A percentile compares a stretch with the other conserved stretches of the same genome.
phyloP scores from a whole-genome alignment of 2,113 vertebrate species.

The Marcusenius ussheri region DNA sequence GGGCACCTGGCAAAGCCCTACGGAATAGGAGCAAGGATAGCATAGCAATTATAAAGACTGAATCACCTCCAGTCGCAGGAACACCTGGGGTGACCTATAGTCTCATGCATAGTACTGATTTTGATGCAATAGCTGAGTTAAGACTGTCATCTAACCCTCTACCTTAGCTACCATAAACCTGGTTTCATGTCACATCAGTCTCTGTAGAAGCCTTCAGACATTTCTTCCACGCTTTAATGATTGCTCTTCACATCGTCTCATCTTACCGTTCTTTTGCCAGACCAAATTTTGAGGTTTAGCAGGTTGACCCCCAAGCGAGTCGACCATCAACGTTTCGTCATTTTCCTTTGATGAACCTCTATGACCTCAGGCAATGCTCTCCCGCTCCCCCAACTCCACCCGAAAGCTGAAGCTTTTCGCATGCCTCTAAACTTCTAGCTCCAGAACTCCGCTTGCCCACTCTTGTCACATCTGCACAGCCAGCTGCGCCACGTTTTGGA shows the following conservation, averaged over 20 bases:
- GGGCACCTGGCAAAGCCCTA: background rate
- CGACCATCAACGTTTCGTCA: background rate
- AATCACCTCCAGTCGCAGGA: slow-evolving; percentile 7
- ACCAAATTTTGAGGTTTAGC: background rate
- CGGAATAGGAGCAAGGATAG: background rate
- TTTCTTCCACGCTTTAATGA: background rate
- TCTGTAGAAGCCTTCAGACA: background rate
- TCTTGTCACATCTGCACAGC: background rate
- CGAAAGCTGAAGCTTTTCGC: background rate
- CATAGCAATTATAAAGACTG: slow-evolving; percentile 35
- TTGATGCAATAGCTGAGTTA: background rate
- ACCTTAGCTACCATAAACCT: background rate
- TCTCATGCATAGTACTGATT: background rate
- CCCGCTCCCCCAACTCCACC: background rate
- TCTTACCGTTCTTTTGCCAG: background rate
- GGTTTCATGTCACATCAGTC: background rate
- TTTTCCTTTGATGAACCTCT: background rate
- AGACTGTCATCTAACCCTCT: background rate
- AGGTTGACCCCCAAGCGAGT: background rate
- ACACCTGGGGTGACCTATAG: background rate
- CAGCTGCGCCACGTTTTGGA: background rate
- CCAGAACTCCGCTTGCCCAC: background rate
- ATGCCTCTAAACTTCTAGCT: background rate
- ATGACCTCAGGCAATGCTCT: background rate
- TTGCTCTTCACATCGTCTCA: background rate